These are phyloP conservation scores for Willowsia nigromaculata DNA, from an alignment of 2,888 invertebrate species.

Conservation along the genomic window DNA sequence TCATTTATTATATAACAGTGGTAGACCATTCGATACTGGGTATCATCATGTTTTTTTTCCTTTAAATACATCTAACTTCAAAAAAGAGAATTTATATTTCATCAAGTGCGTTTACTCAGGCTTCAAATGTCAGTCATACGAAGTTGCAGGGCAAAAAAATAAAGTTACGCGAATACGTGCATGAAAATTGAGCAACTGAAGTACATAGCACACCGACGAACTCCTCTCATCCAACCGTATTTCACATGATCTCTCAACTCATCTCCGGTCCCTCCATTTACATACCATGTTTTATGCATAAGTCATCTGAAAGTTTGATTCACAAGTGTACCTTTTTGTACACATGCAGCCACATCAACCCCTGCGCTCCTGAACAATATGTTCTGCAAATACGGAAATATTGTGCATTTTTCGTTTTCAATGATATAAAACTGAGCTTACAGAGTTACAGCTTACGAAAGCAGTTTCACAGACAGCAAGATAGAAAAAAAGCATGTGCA, in stretches of 20 bases:
- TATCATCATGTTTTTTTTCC: background rate
- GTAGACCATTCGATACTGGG: background rate
- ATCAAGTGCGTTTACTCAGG: constrained; percentile 45
- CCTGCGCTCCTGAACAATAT: constrained; percentile 5
- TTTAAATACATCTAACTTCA: background rate
- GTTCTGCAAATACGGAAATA: constrained; percentile 18
- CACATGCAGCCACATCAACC: background rate
- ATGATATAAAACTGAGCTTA: background rate
- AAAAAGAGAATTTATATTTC: constrained; percentile 62
- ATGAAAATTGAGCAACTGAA: constrained; percentile 59
- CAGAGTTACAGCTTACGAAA: background rate
- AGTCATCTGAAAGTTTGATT: constrained; percentile 55
- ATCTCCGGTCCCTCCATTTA: constrained; percentile 68
- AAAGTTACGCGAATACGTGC: constrained; percentile 19
- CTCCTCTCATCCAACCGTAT: background rate
- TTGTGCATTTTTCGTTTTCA: constrained; percentile 14
- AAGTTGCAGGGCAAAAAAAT: background rate
- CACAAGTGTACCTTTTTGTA: constrained; percentile 20
- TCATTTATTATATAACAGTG: constrained; percentile 10
- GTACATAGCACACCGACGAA: constrained; percentile 25
- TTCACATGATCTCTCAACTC: constrained; percentile 41
- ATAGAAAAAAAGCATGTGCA: background rate
- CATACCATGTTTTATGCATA: constrained; percentile 76
- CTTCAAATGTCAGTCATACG: constrained; percentile 50
- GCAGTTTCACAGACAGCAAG: background rate